Evolutionary conservation across 2,113 vertebrate genomes (phyloP).

Genomic region (Picathartes gymnocephalus): DNA sequence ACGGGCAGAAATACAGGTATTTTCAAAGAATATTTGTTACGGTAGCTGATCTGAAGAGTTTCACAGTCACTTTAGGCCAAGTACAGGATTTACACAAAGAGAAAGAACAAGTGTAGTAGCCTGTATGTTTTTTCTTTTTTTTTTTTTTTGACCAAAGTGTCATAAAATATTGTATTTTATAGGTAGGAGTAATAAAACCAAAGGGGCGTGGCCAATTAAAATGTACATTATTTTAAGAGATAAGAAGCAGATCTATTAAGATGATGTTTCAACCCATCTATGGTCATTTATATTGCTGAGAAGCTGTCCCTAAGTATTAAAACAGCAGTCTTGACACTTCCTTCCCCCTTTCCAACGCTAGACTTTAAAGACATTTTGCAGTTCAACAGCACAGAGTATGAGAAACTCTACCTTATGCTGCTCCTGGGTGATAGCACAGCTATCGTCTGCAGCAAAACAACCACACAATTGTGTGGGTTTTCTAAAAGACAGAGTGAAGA

Average conservation of each 20-base stretch:
- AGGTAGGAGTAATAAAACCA: neutral
- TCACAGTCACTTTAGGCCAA: neutral
- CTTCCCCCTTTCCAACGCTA: neutral
- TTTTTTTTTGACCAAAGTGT: neutral
- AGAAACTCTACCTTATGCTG: neutral
- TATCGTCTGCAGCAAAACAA: neutral
- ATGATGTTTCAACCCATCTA: neutral
- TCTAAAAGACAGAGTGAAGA: neutral
- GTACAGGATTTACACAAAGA: neutral
- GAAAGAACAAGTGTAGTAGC: neutral
- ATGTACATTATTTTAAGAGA: neutral
- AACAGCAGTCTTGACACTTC: neutral
- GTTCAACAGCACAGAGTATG: neutral
- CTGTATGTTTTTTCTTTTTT: neutral
- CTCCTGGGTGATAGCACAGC: neutral
- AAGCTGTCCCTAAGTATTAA: neutral
- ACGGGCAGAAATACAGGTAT: neutral
- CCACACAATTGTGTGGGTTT: neutral
- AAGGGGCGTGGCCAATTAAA: neutral
- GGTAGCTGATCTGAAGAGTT: neutral
- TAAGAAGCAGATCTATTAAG: neutral
- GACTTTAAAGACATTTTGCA: neutral
- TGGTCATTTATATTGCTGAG: neutral
- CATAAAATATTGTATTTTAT: neutral
- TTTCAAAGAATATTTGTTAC: neutral